Base-by-base conservation (phyloP, 2,113 vertebrate genomes). In the Actenoides lindsayi region DNA sequence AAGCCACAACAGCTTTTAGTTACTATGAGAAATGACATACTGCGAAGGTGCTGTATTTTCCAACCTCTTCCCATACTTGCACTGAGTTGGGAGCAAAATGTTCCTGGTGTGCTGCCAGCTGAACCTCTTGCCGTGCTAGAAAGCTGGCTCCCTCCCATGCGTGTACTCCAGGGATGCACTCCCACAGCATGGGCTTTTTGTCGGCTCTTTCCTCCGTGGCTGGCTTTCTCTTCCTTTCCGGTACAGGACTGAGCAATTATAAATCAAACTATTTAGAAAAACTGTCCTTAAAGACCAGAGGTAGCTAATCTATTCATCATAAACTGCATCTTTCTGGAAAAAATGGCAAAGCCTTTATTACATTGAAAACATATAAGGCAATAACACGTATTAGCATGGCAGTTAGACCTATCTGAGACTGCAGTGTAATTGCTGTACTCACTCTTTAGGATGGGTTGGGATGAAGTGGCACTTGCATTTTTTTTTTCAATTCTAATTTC, bases 51-150 rank as follows among this genome's bases (percentile, higher is more conserved):
- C 78, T 85, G 78, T 94, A 30, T 96, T 96, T 97, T 92, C 89
- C 92, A 90, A 16, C 74, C 86, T 86, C 76, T 95, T 93, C 89
- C 91, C 77, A 74, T 94, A n/a, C 60, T 95, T 7, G 7, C 33
- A 86, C 54, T 0, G 25, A 73, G 80, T 31, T 82, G 89, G 96
- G 95, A 96, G 90, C 91, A 96, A 91, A 94, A 96, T 97, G 96
- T 97, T 96, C 96, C 85, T 96, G 94, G 93, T 95, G 94, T 83
- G 86, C 90, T 96, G 96, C 96, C 96, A 97, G 88, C 87, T 94
- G 90, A 95, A 92, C 20, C 88, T 96, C 90, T 93, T 23, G 3
- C 68, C 77, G 75, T 25, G 87, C 91, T 97, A 16, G 91, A 91
- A 63, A 93, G 89, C 92, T 96, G 88, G 85, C 93, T 96, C 27